Evolutionary conservation across 2,113 vertebrate species (phyloP).

Genomic region (Epinephelus lanceolatus): DNA sequence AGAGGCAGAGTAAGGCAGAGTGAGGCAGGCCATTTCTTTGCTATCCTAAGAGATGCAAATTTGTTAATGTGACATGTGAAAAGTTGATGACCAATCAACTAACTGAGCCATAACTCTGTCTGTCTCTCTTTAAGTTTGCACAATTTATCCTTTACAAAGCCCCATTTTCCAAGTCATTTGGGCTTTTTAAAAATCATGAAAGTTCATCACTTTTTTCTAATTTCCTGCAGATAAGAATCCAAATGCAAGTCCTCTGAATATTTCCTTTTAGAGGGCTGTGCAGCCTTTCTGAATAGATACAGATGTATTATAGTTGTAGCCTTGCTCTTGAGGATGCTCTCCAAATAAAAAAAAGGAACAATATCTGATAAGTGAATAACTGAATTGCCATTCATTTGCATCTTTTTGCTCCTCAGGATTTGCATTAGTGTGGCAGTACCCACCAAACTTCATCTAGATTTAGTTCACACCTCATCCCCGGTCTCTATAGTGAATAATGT

Average conservation of each 20-base stretch:
- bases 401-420: background rate
- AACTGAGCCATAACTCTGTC: background rate
- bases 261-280: background rate
- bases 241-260: background rate
- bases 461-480: slow-evolving; percentile 12
- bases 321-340: background rate
- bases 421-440: slow-evolving; percentile 5
- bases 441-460: background rate
- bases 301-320: too few relatives aligned
- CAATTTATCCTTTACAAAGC: background rate
- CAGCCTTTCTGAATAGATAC: background rate
- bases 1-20: too few relatives aligned
- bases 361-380: too few relatives aligned
- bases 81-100: background rate
- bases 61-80: too few relatives aligned
- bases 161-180: too few relatives aligned
- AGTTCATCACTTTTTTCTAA: background rate
- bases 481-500: slow-evolving; percentile 43
- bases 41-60: too few relatives aligned
- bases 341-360: too few relatives aligned
- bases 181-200: background rate
- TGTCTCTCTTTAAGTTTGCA: background rate
- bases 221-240: background rate
- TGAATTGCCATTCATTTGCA: background rate
- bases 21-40: too few relatives aligned